Percentiles rank a stretch among this genome's conserved stretches.
These are phyloP conservation scores for Myopa testacea DNA, from an alignment of 2,888 invertebrate species.

Conservation along the genomic window DNA sequence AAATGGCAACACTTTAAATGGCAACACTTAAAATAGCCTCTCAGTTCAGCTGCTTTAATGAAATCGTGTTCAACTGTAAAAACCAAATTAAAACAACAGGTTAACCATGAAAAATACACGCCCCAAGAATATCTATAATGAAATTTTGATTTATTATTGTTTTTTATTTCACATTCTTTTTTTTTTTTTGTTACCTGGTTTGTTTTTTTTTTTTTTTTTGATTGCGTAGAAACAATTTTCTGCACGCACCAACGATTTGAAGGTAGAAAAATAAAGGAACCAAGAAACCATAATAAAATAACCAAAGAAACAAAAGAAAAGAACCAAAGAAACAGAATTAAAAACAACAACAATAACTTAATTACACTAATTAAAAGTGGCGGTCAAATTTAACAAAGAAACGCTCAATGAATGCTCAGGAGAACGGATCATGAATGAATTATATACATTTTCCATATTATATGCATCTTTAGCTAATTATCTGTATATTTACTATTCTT, in stretches of 20 bases:
- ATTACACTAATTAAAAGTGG: slow-evolving; percentile 49
- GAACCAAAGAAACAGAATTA: slow-evolving; percentile 29
- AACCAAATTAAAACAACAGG: background rate
- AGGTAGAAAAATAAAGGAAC: too few species aligned
- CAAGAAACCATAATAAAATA: too few species aligned
- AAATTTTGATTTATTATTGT: slow-evolving; percentile 3
- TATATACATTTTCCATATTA: too few species aligned
- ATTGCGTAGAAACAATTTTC: slow-evolving; percentile 58
- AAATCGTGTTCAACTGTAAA: background rate
- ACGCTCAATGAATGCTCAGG: too few species aligned
- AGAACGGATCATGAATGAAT: too few species aligned
- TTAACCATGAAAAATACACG: background rate
- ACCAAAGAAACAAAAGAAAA: slow-evolving; percentile 26
- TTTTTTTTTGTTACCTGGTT: slow-evolving; percentile 4
- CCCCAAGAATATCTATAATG: background rate
- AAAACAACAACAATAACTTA: slow-evolving; percentile 38
- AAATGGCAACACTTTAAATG: slow-evolving; percentile 4
- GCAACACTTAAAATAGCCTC: slow-evolving; percentile 16
- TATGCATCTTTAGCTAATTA: too few species aligned
- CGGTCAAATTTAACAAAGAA: too few species aligned
- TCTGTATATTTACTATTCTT: too few species aligned
- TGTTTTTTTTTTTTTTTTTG: background rate
- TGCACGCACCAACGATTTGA: slow-evolving; percentile 60
- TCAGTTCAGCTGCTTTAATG: background rate
- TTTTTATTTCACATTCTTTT: background rate